Conservation (phyloP, 1,140 invertebrate species). For the Dufourea novaeangliae region DNA sequence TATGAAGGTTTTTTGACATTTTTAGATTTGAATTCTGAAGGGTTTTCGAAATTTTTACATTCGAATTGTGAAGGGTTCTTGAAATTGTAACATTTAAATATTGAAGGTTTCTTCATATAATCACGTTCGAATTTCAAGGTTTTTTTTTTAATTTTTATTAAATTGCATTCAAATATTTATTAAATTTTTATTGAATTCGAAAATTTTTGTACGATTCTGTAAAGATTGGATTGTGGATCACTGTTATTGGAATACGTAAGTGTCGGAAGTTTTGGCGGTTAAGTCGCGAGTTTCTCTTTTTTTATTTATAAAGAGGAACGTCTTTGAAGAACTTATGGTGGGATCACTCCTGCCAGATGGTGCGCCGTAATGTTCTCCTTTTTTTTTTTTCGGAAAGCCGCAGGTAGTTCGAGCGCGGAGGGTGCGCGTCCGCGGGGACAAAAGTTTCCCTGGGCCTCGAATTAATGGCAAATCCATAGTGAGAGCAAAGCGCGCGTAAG, state of each 20-base stretch:
- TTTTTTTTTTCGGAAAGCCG: slow-evolving; percentile 62
- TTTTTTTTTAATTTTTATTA: background rate
- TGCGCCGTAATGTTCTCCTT: slow-evolving; percentile 30
- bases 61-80: no score
- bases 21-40: no score
- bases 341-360: slow-evolving; percentile 48
- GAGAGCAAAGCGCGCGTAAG: slow-evolving; percentile 59
- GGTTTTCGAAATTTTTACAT: no score
- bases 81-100: no score
- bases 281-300: background rate
- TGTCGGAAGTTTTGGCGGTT: no score
- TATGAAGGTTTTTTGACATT: no score
- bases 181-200: no score
- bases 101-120: background rate
- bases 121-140: background rate
- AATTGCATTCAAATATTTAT: no score
- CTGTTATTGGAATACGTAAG: background rate
- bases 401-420: slow-evolving; percentile 66
- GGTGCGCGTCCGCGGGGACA: slow-evolving; percentile 67
- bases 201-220: no score
- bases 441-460: slow-evolving; percentile 69
- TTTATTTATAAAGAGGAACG: background rate
- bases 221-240: no score
- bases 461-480: slow-evolving; percentile 80
- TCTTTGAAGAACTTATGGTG: background rate